Percentiles rank a stretch among this genome's conserved stretches.
These are phyloP conservation scores for Arizona elegans DNA, from an alignment of 2,113 vertebrate genomes.

Conservation along the genomic window DNA sequence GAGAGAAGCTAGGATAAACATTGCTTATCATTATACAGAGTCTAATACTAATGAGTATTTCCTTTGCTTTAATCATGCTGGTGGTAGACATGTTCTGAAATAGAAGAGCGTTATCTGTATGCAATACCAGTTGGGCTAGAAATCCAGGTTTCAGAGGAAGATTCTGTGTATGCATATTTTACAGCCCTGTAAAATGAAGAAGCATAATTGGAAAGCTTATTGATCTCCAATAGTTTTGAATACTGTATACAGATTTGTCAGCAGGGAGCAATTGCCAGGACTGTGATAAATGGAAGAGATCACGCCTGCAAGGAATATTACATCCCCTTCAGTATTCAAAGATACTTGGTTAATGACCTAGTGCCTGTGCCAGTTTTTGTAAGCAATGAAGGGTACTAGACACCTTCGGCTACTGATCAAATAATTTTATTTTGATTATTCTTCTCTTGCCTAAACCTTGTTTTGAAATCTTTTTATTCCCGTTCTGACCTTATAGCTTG, in stretches of 20 bases:
- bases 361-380: background rate
- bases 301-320: background rate
- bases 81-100: background rate
- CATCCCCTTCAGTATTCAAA: too few relatives aligned
- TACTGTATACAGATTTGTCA: background rate
- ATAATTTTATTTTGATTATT: constrained; percentile 24
- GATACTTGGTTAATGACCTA: background rate
- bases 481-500: constrained; percentile 43
- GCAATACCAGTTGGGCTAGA: background rate
- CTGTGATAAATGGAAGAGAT: background rate
- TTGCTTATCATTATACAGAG: background rate
- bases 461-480: constrained; percentile 40
- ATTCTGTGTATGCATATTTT: background rate
- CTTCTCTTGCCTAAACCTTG: constrained; percentile 25
- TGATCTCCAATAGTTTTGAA: background rate
- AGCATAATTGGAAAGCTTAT: background rate
- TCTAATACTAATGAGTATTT: background rate
- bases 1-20: background rate
- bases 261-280: too few relatives aligned
- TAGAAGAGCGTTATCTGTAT: background rate
- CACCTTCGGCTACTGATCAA: constrained; percentile 49
- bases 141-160: background rate
- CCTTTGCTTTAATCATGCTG: background rate
- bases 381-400: background rate
- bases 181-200: background rate